Conservation (phyloP, 2,797 vertebrate genomes). For the Synaphobranchus kaupii region DNA sequence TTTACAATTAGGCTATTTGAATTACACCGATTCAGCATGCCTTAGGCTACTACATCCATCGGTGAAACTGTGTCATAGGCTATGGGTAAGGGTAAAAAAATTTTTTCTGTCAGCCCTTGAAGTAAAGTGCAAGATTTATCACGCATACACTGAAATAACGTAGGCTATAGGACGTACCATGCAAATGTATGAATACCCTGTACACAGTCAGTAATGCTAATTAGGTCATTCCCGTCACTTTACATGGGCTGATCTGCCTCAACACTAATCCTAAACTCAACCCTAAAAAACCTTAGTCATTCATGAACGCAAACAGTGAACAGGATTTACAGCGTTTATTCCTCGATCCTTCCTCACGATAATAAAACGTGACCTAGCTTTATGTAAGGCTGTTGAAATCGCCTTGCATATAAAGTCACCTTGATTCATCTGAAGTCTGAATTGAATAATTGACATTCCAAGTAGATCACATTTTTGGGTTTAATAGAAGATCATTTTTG, state of each 20-base stretch:
- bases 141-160: background rate
- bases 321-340: background rate
- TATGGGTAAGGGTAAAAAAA: background rate
- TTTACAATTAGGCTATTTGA: background rate
- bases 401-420: background rate
- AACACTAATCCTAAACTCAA: background rate
- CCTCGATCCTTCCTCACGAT: no score
- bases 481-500: background rate
- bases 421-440: background rate
- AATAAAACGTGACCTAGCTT: background rate
- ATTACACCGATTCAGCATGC: background rate
- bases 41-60: background rate
- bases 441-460: background rate
- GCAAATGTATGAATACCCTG: background rate
- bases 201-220: background rate
- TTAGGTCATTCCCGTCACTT: background rate
- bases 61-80: background rate
- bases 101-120: background rate
- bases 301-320: no score
- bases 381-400: background rate
- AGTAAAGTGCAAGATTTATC: background rate
- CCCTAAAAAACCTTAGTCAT: background rate
- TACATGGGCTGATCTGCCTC: background rate
- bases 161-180: background rate
- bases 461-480: background rate